A percentile compares a stretch with the other conserved stretches of the same genome.
phyloP scores from a whole-genome alignment of 2,888 invertebrate genomes.

The Rhingia rostrata region DNA sequence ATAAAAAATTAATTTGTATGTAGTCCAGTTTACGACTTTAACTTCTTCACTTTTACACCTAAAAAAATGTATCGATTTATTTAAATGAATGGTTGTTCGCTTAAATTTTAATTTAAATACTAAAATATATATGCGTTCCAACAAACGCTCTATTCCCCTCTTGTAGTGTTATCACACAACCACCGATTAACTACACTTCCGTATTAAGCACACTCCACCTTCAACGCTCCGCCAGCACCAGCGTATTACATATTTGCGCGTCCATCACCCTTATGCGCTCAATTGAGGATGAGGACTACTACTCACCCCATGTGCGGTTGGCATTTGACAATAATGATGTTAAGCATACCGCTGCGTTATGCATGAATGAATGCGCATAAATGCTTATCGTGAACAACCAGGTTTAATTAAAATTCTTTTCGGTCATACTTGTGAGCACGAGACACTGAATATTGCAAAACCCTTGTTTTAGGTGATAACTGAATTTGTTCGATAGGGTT shows the following conservation, averaged over 20 bases:
- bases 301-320: not conserved
- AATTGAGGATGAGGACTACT: not conserved
- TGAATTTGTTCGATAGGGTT: no score
- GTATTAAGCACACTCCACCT: conserved; percentile 4
- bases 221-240: not conserved
- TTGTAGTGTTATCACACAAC: not conserved
- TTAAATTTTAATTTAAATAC: no score
- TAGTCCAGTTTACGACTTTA: no score
- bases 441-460: no score
- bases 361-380: not conserved
- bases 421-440: not conserved
- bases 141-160: not conserved
- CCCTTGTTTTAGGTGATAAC: no score
- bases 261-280: not conserved
- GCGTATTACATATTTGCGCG: not conserved
- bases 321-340: conserved; percentile 4
- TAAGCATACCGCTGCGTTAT: not conserved
- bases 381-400: not conserved
- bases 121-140: no score
- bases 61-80: no score
- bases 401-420: not conserved
- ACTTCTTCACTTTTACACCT: no score
- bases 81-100: no score
- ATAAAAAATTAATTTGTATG: no score
- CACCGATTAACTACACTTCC: not conserved